Percentiles rank a stretch among this genome's conserved stretches.
Conservation (phyloP, 2,113 vertebrate species). For the Heterotilapia buettikoferi region DNA sequence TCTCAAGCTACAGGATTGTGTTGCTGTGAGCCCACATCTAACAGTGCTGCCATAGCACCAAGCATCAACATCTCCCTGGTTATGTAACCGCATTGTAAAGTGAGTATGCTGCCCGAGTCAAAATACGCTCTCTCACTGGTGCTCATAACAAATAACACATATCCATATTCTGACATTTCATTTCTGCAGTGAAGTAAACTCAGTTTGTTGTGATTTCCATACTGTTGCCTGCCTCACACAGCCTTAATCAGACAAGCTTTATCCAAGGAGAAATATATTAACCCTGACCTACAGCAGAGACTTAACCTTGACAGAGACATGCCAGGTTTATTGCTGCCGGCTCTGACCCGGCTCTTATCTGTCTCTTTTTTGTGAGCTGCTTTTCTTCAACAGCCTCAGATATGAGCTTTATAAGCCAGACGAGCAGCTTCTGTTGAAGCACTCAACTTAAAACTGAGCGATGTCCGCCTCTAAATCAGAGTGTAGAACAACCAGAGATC, state of each 20-base stretch:
- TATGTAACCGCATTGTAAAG: not conserved
- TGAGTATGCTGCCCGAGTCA: not conserved
- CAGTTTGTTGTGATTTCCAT: not conserved
- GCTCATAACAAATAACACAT: not conserved
- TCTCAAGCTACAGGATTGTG: not conserved
- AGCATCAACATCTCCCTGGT: not conserved
- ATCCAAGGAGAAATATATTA: not conserved
- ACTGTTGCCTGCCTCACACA: not conserved
- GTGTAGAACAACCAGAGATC: not conserved
- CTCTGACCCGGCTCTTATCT: not conserved
- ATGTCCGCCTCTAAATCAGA: not conserved
- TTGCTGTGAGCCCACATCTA: not conserved
- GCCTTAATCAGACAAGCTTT: not conserved
- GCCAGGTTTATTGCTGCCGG: not conserved
- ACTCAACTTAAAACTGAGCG: not conserved
- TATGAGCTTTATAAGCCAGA: not conserved
- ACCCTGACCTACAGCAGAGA: conserved; percentile 5
- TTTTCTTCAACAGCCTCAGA: not conserved
- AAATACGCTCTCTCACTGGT: not conserved
- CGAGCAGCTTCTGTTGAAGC: not conserved
- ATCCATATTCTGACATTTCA: not conserved
- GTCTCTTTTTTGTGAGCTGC: not conserved
- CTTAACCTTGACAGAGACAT: not conserved
- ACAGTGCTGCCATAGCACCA: not conserved
- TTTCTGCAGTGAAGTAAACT: not conserved